Evolutionary conservation across 2,113 vertebrate species (phyloP), one percentile per base, ranked within the genome.

Genomic region (Neotoma lepida): DNA sequence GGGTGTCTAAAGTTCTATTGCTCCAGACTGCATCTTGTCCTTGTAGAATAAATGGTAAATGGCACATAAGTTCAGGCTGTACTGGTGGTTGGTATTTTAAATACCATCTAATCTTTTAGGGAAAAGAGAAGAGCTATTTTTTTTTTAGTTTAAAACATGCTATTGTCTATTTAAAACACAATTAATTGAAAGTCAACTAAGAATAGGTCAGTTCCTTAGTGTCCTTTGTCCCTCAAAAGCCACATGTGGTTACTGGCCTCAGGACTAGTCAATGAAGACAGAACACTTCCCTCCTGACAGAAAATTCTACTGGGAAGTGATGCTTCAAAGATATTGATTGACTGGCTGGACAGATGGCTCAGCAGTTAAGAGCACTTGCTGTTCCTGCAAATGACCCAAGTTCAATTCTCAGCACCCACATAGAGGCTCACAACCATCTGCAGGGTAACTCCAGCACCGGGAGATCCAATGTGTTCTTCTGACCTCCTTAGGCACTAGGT

Each of bases 61-160:
- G 80, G 14, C 56, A 22, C 20, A 35, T 68, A 93, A 88, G 15
- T 93, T 24, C 26, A 13, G 41, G 58, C 73, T 80, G 14, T 93
- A 96, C 74, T 63, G 39, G 0, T 35, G 82, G 80, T 4, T 61
- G 35, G 89, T 95, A 85, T 63, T 97, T 97, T 94, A 76, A 63
- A 44, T 64, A 90, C 89, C 95, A 73, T 30, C 73, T 77, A 66
- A 41, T 93, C 56, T 96, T 92, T 86, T 82, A 56, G 68, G 70
- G 5, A 66, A 95, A 87, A 77, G 6, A 3, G 17, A 82, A 63
- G 64, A 71, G 70, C 26, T 22, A 46, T 14, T 70, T 92, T 80
- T 30, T 70, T 28, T 64, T 82, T 6, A 63, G 41, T 80, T 78
- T 61, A 77, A 95, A 26, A 70, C 46, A 70, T n/a, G n/a, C 20